A percentile compares a stretch with the other conserved stretches of the same genome.
phyloP scores from a whole-genome alignment of 2,797 vertebrate genomes.

The Mycteria americana region DNA sequence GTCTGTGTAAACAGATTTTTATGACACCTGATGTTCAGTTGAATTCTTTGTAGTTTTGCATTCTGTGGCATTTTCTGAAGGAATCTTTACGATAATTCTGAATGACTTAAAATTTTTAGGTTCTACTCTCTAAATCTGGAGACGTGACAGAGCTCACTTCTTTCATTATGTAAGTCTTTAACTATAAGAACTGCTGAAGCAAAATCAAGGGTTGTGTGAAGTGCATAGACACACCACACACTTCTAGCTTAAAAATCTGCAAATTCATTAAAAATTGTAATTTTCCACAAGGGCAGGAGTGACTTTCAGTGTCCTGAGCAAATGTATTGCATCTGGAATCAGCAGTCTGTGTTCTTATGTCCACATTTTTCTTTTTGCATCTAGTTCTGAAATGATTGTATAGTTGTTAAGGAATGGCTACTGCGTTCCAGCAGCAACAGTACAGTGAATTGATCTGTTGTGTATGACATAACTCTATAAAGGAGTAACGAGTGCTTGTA shows the following conservation, averaged over 20 bases:
- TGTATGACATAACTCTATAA: background rate
- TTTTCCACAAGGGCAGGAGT: background rate
- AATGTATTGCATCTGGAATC: background rate
- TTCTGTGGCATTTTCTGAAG: background rate
- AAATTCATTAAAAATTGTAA: background rate
- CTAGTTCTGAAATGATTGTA: background rate
- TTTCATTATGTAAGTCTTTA: background rate
- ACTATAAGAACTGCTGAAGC: background rate
- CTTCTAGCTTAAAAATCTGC: background rate
- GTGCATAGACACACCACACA: background rate
- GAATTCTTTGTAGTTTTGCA: background rate
- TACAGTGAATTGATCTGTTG: background rate
- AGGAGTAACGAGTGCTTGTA: background rate
- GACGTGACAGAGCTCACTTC: background rate
- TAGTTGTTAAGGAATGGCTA: background rate
- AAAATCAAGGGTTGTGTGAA: background rate
- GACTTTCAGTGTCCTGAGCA: background rate
- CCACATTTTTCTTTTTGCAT: background rate
- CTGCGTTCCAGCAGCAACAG: background rate
- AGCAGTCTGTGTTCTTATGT: background rate
- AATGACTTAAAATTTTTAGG: background rate
- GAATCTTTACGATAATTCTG: background rate
- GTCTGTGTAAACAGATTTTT: background rate
- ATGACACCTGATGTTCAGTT: background rate
- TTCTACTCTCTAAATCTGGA: background rate